phyloP scores from a whole-genome alignment of 1,140 invertebrate genomes.

The Trachelipus rathkii region DNA sequence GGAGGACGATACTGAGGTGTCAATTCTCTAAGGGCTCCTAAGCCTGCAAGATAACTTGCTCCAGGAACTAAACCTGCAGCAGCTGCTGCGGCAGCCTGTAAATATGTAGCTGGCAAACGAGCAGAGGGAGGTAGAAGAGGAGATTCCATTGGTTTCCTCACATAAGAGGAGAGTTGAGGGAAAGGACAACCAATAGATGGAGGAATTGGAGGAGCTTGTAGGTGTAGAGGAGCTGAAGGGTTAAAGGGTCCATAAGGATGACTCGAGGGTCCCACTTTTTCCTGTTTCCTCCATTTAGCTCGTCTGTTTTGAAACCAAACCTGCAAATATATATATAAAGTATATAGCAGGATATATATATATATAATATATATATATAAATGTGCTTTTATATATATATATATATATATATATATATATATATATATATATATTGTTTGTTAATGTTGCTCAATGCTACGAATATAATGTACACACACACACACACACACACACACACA shows the following conservation, averaged over 20 bases:
- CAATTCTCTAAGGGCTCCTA: slow-evolving; percentile 34
- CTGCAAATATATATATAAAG: slow-evolving; percentile 56
- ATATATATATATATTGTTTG: no score
- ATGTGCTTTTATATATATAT: no score
- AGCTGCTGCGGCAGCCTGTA: slow-evolving; percentile 28
- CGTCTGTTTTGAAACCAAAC: slow-evolving; percentile 92
- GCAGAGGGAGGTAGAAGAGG: slow-evolving; percentile 31
- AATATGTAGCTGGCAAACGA: slow-evolving; percentile 22
- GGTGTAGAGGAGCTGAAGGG: slow-evolving; percentile 37
- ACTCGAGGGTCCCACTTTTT: slow-evolving; percentile 63
- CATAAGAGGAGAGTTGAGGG: slow-evolving; percentile 20
- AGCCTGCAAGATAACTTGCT: slow-evolving; percentile 37
- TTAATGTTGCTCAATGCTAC: no score
- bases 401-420: no score
- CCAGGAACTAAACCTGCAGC: slow-evolving; percentile 39
- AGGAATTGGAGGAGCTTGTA: slow-evolving; percentile 39
- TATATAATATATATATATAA: no score
- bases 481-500: no score
- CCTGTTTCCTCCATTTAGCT: slow-evolving; percentile 89
- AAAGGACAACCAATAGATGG: slow-evolving; percentile 38
- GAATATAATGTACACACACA: no score
- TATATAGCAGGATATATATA: no score
- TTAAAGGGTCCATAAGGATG: slow-evolving; percentile 45
- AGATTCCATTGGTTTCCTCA: slow-evolving; percentile 28
- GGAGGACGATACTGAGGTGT: slow-evolving; percentile 34